Conservation (phyloP, 2,888 invertebrate species). For the Tetrapedia diversipes region DNA sequence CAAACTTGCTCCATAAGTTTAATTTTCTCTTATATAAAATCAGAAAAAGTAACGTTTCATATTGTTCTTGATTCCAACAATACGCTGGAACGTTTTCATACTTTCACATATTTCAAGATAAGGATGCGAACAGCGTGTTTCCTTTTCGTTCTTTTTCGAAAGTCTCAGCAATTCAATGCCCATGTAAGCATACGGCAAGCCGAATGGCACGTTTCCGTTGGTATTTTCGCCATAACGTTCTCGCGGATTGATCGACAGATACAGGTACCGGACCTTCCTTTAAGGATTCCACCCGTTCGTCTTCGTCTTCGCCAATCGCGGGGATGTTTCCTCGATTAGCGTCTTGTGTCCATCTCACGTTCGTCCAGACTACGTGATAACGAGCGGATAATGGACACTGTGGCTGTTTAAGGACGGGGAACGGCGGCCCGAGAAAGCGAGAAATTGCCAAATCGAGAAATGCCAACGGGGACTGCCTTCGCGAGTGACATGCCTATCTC, state of each 20-base stretch:
- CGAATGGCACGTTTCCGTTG: conserved; percentile 29
- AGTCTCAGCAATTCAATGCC: not conserved
- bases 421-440: conserved; percentile 33
- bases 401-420: conserved; percentile 43
- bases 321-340: conserved; percentile 38
- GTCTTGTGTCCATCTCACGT: conserved; percentile 24
- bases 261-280: conserved; percentile 35
- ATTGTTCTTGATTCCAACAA: no score
- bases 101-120: no score
- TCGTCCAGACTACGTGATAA: conserved; percentile 42
- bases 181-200: not conserved
- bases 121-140: no score
- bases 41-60: no score
- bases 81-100: no score
- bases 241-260: conserved; percentile 64
- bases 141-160: not conserved
- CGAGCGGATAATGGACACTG: conserved; percentile 41
- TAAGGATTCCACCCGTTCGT: conserved; percentile 53
- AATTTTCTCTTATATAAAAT: no score
- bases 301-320: conserved; percentile 49
- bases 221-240: conserved; percentile 58
- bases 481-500: conserved; percentile 37
- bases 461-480: conserved; percentile 32
- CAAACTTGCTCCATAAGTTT: no score
- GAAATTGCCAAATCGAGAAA: conserved; percentile 60